Percentiles rank a stretch among this genome's conserved stretches.
phyloP scores from a whole-genome alignment of 2,797 vertebrate species.

The Sebastes variabilis region DNA sequence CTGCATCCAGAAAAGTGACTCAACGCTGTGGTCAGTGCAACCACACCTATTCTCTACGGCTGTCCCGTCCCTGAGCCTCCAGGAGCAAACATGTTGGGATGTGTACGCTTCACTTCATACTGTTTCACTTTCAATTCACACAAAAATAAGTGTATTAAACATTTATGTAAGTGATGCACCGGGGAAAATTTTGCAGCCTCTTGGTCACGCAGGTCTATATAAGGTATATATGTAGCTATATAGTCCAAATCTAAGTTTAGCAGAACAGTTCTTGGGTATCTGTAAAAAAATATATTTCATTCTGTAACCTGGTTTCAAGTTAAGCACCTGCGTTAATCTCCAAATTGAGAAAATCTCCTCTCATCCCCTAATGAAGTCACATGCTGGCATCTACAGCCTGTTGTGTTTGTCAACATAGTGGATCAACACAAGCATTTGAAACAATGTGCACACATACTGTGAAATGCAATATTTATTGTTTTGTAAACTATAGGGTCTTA shows the following conservation, averaged over 20 bases:
- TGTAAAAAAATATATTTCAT: neutral
- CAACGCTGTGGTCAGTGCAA: conserved; percentile 50
- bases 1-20: conserved; percentile 68
- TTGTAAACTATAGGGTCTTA: neutral
- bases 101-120: neutral
- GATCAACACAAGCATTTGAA: neutral
- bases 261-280: neutral
- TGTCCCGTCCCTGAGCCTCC: neutral
- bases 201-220: neutral
- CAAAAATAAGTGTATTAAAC: neutral
- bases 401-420: neutral
- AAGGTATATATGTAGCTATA: neutral
- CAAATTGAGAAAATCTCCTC: neutral
- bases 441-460: neutral
- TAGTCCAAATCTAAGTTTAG: neutral
- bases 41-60: conserved; percentile 55
- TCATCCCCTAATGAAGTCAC: neutral
- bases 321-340: neutral
- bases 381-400: neutral
- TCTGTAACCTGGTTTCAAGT: neutral
- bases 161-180: neutral
- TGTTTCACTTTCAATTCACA: neutral
- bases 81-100: conserved; percentile 19
- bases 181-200: neutral
- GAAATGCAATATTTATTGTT: neutral